Evolutionary conservation across 2,113 vertebrate genomes (phyloP).

Genomic region (Brachionichthys hirsutus): DNA sequence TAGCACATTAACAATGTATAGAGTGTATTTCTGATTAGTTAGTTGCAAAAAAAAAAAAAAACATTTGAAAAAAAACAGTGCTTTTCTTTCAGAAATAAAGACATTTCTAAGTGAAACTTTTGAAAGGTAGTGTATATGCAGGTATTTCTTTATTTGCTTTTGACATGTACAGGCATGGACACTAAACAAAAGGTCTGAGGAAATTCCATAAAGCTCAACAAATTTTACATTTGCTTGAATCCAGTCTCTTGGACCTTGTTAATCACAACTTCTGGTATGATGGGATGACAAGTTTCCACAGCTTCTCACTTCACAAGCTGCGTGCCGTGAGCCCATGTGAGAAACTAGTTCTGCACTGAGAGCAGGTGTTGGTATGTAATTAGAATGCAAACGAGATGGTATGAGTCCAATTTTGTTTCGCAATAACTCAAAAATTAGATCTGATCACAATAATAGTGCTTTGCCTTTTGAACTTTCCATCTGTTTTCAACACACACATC

Average conservation of each 20-base stretch:
- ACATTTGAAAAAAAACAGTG: no score
- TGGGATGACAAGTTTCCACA: constrained; percentile 34
- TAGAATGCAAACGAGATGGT: background rate
- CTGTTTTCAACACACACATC: background rate
- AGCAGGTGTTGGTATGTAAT: background rate
- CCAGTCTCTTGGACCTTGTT: background rate
- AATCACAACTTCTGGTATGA: constrained; percentile 16
- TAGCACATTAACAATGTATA: no score
- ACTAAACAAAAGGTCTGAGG: background rate
- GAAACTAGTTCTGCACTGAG: background rate
- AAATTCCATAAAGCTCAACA: constrained; percentile 1
- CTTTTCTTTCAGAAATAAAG: no score
- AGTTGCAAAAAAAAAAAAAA: no score
- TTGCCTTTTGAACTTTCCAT: no score
- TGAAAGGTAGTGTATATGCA: no score
- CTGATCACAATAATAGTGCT: no score
- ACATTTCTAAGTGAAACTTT: no score
- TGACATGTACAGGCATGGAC: background rate
- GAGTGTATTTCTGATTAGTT: no score
- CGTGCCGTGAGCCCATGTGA: constrained; percentile 47
- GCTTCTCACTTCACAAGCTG: constrained; percentile 53
- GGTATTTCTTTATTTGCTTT: background rate
- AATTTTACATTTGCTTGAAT: constrained; percentile 12
- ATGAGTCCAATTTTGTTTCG: background rate
- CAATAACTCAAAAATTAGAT: no score